phyloP scores from a whole-genome alignment of 2,113 vertebrate species.

The Labrus mixtus region DNA sequence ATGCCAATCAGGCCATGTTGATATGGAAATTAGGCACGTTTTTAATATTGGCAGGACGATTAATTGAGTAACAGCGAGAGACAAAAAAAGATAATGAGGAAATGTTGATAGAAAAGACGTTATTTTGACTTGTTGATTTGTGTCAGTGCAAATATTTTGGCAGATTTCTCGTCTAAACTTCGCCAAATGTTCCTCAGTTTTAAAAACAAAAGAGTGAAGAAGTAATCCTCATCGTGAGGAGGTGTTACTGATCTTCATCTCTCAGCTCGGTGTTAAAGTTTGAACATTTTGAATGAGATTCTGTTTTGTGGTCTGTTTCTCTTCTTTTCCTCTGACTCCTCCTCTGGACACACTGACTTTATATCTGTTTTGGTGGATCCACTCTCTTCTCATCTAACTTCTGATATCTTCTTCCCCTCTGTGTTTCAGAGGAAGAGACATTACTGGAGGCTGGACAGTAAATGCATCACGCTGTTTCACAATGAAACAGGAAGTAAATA shows the following conservation, averaged over 20 bases:
- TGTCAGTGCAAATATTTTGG: background rate
- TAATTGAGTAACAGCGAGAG: background rate
- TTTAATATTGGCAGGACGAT: background rate
- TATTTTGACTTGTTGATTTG: background rate
- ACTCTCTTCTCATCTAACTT: background rate
- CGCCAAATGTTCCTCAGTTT: background rate
- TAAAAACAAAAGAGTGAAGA: background rate
- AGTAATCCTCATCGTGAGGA: background rate
- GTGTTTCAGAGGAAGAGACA: constrained; percentile 91
- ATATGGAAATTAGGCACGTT: background rate
- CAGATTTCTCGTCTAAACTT: background rate
- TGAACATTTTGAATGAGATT: background rate
- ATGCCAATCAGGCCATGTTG: background rate
- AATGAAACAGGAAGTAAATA: constrained; percentile 97
- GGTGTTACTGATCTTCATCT: background rate
- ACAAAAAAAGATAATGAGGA: background rate
- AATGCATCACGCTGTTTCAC: constrained; percentile 96
- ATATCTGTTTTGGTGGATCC: too few relatives aligned
- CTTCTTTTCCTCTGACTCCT: too few relatives aligned
- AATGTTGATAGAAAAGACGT: background rate
- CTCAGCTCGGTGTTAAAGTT: background rate
- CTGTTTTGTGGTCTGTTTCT: background rate
- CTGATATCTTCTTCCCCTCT: background rate
- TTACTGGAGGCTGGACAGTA: constrained; percentile 98
- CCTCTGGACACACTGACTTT: too few relatives aligned